phyloP scores from a whole-genome alignment of 1,140 invertebrate genomes.

The Drosophila takahashii region DNA sequence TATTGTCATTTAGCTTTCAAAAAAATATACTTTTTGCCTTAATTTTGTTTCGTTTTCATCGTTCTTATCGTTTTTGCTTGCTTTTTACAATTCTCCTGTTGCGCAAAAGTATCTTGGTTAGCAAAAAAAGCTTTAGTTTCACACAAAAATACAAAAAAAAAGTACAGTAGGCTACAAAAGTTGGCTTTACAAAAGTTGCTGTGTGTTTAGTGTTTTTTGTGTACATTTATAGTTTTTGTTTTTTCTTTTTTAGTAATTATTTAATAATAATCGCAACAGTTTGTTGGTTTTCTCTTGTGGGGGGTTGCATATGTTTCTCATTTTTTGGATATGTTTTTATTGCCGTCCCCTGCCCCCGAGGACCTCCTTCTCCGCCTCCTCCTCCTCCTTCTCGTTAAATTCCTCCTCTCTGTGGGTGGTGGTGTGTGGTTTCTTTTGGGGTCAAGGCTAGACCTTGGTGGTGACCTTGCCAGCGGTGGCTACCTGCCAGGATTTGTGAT shows the following conservation, averaged over 20 bases:
- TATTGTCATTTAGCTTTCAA: slow-evolving; percentile 80
- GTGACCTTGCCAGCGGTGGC: slow-evolving; percentile 58
- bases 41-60: slow-evolving; percentile 27
- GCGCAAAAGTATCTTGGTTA: slow-evolving; percentile 41
- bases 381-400: background rate
- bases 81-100: slow-evolving; percentile 42
- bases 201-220: slow-evolving; percentile 29
- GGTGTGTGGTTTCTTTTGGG: slow-evolving; percentile 17
- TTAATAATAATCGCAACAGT: slow-evolving; percentile 79
- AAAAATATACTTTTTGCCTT: slow-evolving; percentile 75
- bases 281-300: slow-evolving; percentile 26
- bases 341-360: slow-evolving; percentile 26
- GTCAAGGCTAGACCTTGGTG: slow-evolving; percentile 61
- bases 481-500: slow-evolving; percentile 71
- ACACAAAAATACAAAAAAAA: slow-evolving; percentile 38
- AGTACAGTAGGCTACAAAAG: slow-evolving; percentile 40
- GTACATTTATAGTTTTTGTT: slow-evolving; percentile 46
- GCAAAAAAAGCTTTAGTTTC: slow-evolving; percentile 42
- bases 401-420: slow-evolving; percentile 14
- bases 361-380: background rate
- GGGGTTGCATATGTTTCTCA: slow-evolving; percentile 16
- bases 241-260: slow-evolving; percentile 44
- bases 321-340: slow-evolving; percentile 62
- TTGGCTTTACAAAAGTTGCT: slow-evolving; percentile 54
- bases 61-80: slow-evolving; percentile 17